Evolutionary conservation across 2,888 invertebrate species (phyloP).

Genomic region (Diadegma fenestrale): DNA sequence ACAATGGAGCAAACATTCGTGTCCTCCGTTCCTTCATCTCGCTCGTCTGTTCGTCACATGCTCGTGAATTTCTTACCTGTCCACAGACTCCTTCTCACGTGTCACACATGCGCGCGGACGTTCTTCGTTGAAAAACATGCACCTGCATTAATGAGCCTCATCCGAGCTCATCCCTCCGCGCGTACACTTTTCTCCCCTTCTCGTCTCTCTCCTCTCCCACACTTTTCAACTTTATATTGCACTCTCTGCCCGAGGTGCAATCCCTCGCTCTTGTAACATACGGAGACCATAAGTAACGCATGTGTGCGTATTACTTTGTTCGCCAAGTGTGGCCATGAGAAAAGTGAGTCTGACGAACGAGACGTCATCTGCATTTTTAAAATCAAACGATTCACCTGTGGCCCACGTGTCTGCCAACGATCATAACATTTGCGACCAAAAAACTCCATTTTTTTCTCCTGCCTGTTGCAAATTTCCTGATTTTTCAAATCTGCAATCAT

Average conservation of each 20-base stretch:
- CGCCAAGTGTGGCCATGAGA: slow-evolving; percentile 19
- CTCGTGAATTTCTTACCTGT: slow-evolving; percentile 76
- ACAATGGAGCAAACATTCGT: background rate
- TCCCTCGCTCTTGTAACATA: slow-evolving; percentile 41
- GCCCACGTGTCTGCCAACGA: slow-evolving; percentile 31
- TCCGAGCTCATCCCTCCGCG: slow-evolving; percentile 33
- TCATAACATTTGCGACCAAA: slow-evolving; percentile 2
- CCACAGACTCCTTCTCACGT: slow-evolving; percentile 66
- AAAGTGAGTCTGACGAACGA: background rate
- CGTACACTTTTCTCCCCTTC: slow-evolving; percentile 25
- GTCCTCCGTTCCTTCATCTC: slow-evolving; percentile 1
- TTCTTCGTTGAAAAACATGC: slow-evolving; percentile 64
- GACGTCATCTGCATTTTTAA: slow-evolving; percentile 19
- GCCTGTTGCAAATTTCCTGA: background rate
- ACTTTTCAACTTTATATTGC: slow-evolving; percentile 36
- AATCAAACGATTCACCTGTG: slow-evolving; percentile 50
- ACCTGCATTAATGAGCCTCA: slow-evolving; percentile 77
- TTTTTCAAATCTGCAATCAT: background rate
- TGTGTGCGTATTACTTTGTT: slow-evolving; percentile 24
- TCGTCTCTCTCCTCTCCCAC: slow-evolving; percentile 16
- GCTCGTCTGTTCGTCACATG: slow-evolving; percentile 78
- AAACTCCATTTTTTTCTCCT: background rate
- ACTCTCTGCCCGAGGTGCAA: background rate
- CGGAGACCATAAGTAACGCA: slow-evolving; percentile 53
- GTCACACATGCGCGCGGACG: slow-evolving; percentile 75